Evolutionary conservation across 1,140 invertebrate species (phyloP).

Genomic region (Pachyrhynchus sulphureomaculatus): DNA sequence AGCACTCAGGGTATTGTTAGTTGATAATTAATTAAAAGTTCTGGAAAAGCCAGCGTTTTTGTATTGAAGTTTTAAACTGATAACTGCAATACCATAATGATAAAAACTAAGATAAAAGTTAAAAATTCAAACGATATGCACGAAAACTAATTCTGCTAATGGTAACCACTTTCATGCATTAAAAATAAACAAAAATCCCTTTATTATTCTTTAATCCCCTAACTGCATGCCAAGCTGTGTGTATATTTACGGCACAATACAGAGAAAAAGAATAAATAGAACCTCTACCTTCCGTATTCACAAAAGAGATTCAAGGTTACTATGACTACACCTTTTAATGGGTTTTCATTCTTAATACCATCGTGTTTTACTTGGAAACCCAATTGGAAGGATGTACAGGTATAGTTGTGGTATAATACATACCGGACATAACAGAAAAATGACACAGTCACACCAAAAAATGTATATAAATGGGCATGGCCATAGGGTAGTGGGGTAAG

Average conservation of each 20-base stretch:
- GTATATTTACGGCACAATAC: not conserved
- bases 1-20: too few species aligned
- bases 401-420: not conserved
- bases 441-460: not conserved
- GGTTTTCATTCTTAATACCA: constrained; percentile 1
- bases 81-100: too few species aligned
- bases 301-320: constrained; percentile 6
- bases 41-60: too few species aligned
- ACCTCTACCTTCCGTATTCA: not conserved
- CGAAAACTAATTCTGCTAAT: too few species aligned
- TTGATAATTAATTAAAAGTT: too few species aligned
- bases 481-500: too few species aligned
- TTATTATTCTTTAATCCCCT: not conserved
- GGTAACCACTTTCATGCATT: not conserved
- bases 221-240: not conserved
- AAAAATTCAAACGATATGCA: too few species aligned
- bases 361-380: constrained; percentile 2
- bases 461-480: too few species aligned
- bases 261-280: not conserved
- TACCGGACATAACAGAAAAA: not conserved
- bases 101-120: too few species aligned
- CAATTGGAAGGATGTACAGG: not conserved
- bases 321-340: not conserved
- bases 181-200: not conserved
- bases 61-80: too few species aligned